These are phyloP conservation scores for Australoheros scitulus DNA, from an alignment of 2,113 vertebrate species.

Conservation along the genomic window DNA sequence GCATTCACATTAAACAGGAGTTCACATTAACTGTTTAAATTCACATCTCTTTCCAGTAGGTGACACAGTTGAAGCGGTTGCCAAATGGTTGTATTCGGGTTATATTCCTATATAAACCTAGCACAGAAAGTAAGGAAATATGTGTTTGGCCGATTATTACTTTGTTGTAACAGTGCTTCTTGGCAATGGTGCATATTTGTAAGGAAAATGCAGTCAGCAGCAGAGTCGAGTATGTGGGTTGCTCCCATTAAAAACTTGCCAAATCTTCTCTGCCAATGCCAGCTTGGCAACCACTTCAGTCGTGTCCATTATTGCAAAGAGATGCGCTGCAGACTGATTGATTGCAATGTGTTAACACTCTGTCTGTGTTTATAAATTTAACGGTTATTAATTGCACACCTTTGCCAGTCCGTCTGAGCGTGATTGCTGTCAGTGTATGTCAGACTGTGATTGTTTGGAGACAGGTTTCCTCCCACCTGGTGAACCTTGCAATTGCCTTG, in stretches of 20 bases:
- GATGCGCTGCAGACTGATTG: background rate
- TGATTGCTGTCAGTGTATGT: background rate
- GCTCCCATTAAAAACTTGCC: too few species aligned
- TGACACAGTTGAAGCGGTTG: too few species aligned
- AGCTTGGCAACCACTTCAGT: background rate
- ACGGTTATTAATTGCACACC: background rate
- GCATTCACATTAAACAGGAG: background rate
- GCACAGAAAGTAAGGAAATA: too few species aligned
- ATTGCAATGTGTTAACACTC: background rate
- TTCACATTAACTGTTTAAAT: background rate
- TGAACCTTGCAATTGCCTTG: background rate
- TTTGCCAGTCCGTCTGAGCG: background rate
- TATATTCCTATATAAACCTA: too few species aligned
- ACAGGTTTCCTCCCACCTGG: background rate
- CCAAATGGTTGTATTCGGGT: too few species aligned
- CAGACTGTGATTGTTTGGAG: background rate
- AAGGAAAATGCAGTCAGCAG: too few species aligned
- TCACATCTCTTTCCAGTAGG: too few species aligned
- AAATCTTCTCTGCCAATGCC: too few species aligned
- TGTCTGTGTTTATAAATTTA: background rate
- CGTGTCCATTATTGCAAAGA: background rate
- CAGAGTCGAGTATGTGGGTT: too few species aligned
- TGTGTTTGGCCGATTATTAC: too few species aligned
- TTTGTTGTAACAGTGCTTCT: too few species aligned
- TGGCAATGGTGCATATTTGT: too few species aligned